Conservation (phyloP, 1,140 invertebrate genomes). For the Nephotettix cincticeps region DNA sequence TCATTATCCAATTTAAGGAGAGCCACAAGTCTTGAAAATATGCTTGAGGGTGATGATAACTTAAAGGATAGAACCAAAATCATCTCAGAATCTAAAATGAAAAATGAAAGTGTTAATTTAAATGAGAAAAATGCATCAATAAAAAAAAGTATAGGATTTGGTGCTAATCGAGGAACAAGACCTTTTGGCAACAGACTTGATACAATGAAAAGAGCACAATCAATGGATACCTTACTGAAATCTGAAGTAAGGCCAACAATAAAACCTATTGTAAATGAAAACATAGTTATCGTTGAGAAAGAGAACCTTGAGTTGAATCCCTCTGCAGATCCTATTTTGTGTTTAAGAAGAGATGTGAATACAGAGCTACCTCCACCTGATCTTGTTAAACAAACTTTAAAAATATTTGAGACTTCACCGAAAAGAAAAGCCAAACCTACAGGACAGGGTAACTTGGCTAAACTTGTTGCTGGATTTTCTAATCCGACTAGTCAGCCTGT, state of each 20-base stretch:
- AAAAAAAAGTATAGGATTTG: neutral
- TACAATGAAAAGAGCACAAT: slow-evolving; percentile 76
- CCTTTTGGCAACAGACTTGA: slow-evolving; percentile 44
- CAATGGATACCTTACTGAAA: slow-evolving; percentile 74
- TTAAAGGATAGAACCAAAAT: slow-evolving; percentile 1
- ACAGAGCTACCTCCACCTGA: slow-evolving; percentile 81
- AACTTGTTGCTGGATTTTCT: neutral
- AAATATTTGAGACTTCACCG: slow-evolving; percentile 71
- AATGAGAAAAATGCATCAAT: neutral
- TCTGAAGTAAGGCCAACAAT: slow-evolving; percentile 50
- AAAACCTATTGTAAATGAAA: slow-evolving; percentile 46
- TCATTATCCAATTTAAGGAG: slow-evolving; percentile 66
- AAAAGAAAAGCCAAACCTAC: slow-evolving; percentile 28
- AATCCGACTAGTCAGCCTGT: neutral
- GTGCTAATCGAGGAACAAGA: neutral
- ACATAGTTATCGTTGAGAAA: slow-evolving; percentile 49
- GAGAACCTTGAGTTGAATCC: neutral
- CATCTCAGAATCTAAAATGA: neutral
- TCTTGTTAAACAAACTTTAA: slow-evolving; percentile 78
- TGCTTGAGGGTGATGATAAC: slow-evolving; percentile 66
- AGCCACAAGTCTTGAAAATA: slow-evolving; percentile 81
- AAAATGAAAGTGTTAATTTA: slow-evolving; percentile 8
- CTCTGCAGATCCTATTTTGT: slow-evolving; percentile 25
- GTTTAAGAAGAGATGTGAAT: slow-evolving; percentile 68
- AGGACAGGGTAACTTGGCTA: neutral